Evolutionary conservation across 2,113 vertebrate species (phyloP).

Genomic region (Mustela nigripes): DNA sequence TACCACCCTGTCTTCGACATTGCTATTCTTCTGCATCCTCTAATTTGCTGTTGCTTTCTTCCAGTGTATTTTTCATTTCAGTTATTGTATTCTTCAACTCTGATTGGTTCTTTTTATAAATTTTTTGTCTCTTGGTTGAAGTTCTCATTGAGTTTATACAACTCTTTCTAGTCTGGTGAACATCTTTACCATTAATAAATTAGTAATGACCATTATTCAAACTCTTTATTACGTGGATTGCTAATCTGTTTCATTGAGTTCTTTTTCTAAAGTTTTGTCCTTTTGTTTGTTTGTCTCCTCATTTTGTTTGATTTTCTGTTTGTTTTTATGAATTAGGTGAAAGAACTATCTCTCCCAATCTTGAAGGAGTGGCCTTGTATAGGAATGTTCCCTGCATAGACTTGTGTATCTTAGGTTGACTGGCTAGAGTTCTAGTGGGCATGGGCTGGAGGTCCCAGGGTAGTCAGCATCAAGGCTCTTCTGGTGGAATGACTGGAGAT

Average conservation of each 20-base stretch:
- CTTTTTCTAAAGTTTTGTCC: not conserved
- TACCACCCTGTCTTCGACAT: not conserved
- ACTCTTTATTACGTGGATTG: not conserved
- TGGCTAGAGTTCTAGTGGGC: not conserved
- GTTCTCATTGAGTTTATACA: not conserved
- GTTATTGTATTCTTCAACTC: not conserved
- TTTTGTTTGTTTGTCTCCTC: not conserved
- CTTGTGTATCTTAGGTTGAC: not conserved
- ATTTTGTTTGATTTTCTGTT: not conserved
- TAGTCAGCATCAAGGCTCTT: not conserved
- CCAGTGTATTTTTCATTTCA: not conserved
- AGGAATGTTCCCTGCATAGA: not conserved
- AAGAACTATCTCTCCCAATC: not conserved
- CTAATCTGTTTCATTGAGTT: not conserved
- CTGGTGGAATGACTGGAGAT: not conserved
- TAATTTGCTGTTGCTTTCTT: not conserved
- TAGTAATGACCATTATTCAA: not conserved
- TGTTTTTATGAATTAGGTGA: not conserved
- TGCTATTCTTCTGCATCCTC: not conserved
- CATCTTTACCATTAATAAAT: not conserved
- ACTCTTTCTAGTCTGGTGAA: not conserved
- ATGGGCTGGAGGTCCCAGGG: not conserved
- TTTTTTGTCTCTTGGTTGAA: not conserved
- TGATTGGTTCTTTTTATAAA: not conserved
- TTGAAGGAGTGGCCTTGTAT: not conserved